A percentile compares a stretch with the other conserved stretches of the same genome.
phyloP scores from a whole-genome alignment of 2,888 invertebrate species.

The Parnassius apollo region DNA sequence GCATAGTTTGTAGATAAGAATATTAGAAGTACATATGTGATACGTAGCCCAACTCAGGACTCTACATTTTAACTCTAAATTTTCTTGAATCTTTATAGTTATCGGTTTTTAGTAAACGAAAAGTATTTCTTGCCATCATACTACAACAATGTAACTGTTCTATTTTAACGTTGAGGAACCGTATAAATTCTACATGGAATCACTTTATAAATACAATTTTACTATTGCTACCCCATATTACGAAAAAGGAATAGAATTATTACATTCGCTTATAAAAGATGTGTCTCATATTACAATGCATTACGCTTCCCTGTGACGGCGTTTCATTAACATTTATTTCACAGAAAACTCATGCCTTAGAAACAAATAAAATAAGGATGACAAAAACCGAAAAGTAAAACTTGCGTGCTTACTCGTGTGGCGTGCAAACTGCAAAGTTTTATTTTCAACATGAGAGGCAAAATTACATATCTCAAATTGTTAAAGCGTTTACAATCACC shows the following conservation, averaged over 20 bases:
- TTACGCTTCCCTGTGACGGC: constrained; percentile 52
- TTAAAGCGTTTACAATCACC: constrained; percentile 2
- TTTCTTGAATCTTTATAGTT: too few relatives aligned
- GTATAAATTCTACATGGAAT: constrained; percentile 18
- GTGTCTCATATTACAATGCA: constrained; percentile 33
- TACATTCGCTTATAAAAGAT: constrained; percentile 23
- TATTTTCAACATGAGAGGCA: not conserved
- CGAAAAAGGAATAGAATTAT: constrained; percentile 20
- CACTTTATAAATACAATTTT: constrained; percentile 12
- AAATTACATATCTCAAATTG: constrained; percentile 5
- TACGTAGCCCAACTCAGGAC: too few relatives aligned
- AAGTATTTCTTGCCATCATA: not conserved
- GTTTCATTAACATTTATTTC: constrained; percentile 46
- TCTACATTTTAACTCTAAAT: too few relatives aligned
- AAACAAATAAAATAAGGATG: constrained; percentile 9
- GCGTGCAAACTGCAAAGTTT: constrained; percentile 17
- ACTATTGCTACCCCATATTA: constrained; percentile 18
- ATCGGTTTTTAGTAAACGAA: too few relatives aligned
- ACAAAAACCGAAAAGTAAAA: not conserved
- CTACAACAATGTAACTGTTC: constrained; percentile 12
- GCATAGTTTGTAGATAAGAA: too few relatives aligned
- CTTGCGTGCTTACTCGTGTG: constrained; percentile 1
- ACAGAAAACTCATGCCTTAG: constrained; percentile 6
- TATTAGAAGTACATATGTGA: too few relatives aligned
- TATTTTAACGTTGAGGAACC: constrained; percentile 20